These are phyloP conservation scores for Nasonia giraulti DNA, from an alignment of 1,140 invertebrate genomes.

Conservation along the genomic window DNA sequence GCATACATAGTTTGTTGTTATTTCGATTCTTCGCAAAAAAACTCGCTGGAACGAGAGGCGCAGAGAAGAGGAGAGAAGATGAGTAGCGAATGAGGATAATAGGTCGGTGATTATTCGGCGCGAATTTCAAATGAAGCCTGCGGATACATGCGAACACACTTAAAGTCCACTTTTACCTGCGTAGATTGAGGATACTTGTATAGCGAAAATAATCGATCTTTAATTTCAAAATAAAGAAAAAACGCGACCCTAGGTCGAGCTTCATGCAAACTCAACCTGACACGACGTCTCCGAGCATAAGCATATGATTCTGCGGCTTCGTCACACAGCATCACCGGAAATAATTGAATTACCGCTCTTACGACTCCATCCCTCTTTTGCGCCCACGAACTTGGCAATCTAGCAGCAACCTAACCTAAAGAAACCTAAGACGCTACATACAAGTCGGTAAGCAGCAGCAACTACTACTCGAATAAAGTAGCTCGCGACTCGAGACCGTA, in stretches of 20 bases:
- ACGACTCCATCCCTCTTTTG: not conserved
- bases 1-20: constrained; percentile 45
- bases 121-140: constrained; percentile 37
- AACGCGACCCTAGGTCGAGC: not conserved
- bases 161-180: not conserved
- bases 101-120: constrained; percentile 26
- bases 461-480: not conserved
- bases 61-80: not conserved
- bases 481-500: not conserved
- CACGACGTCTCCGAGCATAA: too few species aligned
- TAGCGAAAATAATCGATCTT: not conserved
- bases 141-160: not conserved
- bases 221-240: not conserved
- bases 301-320: not conserved
- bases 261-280: too few species aligned
- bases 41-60: not conserved
- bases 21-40: not conserved
- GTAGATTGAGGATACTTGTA: not conserved
- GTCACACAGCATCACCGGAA: not conserved
- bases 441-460: not conserved
- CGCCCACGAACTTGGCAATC: not conserved
- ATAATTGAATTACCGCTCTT: constrained; percentile 14
- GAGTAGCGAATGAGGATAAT: constrained; percentile 8
- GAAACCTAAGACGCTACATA: not conserved
- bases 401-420: not conserved